Evolutionary conservation across 2,113 vertebrate genomes (phyloP).

Genomic region (Oostethus manadensis): DNA sequence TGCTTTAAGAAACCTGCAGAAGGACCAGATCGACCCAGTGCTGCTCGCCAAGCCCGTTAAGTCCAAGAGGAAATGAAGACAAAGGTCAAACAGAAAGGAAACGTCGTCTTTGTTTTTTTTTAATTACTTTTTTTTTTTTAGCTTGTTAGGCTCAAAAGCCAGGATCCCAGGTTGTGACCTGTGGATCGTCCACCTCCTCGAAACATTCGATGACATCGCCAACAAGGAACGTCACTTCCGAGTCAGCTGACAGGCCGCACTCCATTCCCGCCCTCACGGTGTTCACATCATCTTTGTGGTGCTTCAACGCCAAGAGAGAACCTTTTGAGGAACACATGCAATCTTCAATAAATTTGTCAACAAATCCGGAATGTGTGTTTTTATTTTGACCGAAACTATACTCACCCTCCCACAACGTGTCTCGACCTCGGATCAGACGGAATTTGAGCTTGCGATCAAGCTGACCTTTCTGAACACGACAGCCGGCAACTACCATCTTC

Average conservation of each 20-base stretch:
- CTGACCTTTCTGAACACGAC: conserved; percentile 87
- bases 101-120: neutral
- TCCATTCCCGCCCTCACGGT: conserved; percentile 84
- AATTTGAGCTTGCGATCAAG: conserved; percentile 82
- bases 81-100: conserved; percentile 6
- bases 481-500: conserved; percentile 87
- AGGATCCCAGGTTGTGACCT: conserved; percentile 85
- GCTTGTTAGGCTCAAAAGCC: conserved; percentile 70
- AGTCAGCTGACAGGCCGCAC: conserved; percentile 83
- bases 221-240: conserved; percentile 66
- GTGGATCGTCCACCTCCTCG: conserved; percentile 66
- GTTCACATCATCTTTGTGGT: conserved; percentile 84
- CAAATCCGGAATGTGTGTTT: neutral
- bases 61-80: conserved; percentile 70
- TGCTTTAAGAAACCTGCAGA: conserved; percentile 72
- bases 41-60: conserved; percentile 80
- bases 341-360: neutral
- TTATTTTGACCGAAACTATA: neutral
- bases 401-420: conserved; percentile 87
- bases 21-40: conserved; percentile 74
- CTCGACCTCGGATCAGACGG: conserved; percentile 72
- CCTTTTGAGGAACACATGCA: conserved; percentile 61
- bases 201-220: conserved; percentile 86
- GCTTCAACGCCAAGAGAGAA: conserved; percentile 78
- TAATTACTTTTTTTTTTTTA: neutral